A percentile compares a stretch with the other conserved stretches of the same genome.
phyloP scores from a whole-genome alignment of 2,113 vertebrate genomes.

The Nannobrachium achirus region DNA sequence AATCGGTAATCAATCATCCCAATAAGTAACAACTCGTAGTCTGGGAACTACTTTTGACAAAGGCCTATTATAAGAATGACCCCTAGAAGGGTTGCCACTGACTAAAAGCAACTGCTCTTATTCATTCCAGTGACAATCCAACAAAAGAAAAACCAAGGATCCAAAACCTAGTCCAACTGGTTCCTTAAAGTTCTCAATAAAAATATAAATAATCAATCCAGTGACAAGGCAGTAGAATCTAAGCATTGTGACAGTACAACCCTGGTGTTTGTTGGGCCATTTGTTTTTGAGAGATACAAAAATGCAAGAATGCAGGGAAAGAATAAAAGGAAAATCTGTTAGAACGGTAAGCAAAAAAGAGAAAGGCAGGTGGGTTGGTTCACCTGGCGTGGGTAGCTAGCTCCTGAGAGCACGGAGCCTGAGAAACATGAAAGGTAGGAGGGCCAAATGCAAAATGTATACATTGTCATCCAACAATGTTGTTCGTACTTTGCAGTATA shows the following conservation, averaged over 20 bases:
- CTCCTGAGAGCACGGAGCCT: slow-evolving; percentile 14
- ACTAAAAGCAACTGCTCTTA: slow-evolving; percentile 20
- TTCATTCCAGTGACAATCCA: slow-evolving; percentile 12
- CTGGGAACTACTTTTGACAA: slow-evolving; percentile 17
- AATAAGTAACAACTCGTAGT: background rate
- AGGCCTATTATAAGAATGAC: slow-evolving; percentile 22
- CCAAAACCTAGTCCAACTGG: no score
- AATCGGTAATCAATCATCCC: background rate
- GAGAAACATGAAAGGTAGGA: background rate
- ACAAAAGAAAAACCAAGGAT: no score
- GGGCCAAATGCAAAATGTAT: slow-evolving; percentile 30
- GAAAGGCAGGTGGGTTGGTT: slow-evolving; percentile 17
- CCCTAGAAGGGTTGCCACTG: slow-evolving; percentile 17
- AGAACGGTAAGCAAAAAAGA: background rate
- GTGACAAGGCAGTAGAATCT: no score
- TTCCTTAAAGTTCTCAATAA: no score
- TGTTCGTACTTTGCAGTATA: no score
- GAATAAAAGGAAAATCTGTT: slow-evolving; percentile 4
- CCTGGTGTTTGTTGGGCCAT: background rate
- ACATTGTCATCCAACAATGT: no score
- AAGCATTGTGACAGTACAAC: background rate
- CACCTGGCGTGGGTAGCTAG: slow-evolving; percentile 50
- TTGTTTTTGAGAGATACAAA: background rate
- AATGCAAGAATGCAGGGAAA: background rate
- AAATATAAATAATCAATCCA: no score